A percentile compares a stretch with the other conserved stretches of the same genome.
phyloP scores from a whole-genome alignment of 1,140 invertebrate species.

The Pseudomyrmex concolor region DNA sequence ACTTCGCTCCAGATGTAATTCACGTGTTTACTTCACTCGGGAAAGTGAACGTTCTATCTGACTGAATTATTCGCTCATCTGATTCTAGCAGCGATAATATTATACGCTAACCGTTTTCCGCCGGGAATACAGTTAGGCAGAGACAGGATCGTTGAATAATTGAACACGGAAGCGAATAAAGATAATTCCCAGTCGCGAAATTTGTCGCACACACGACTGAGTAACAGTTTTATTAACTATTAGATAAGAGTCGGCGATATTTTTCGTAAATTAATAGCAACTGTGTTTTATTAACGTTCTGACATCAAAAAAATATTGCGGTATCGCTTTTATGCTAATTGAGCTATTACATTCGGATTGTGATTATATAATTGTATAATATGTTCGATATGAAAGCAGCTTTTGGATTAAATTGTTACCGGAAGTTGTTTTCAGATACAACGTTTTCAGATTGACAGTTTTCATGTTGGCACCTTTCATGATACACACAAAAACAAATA shows the following conservation, averaged over 20 bases:
- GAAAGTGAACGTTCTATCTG: constrained; percentile 36
- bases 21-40: neutral
- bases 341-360: neutral
- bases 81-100: constrained; percentile 26
- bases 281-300: no score
- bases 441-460: neutral
- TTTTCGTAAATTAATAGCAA: no score
- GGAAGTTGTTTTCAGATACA: neutral
- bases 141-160: neutral
- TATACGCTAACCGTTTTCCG: neutral
- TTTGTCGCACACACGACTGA: neutral
- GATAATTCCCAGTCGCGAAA: neutral
- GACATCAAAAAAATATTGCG: neutral
- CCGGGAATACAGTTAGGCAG: neutral
- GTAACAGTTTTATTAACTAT: no score
- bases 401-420: neutral
- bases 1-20: neutral
- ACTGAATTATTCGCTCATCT: constrained; percentile 39
- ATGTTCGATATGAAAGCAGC: constrained; percentile 7
- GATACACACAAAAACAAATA: neutral
- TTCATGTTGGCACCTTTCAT: neutral
- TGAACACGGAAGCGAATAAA: neutral
- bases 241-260: no score
- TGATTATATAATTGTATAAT: constrained; percentile 19
- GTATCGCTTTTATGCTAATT: no score